A percentile compares a stretch with the other conserved stretches of the same genome.
Evolutionary conservation across 2,113 vertebrate species (phyloP).

Genomic region (Pituophis catenifer): DNA sequence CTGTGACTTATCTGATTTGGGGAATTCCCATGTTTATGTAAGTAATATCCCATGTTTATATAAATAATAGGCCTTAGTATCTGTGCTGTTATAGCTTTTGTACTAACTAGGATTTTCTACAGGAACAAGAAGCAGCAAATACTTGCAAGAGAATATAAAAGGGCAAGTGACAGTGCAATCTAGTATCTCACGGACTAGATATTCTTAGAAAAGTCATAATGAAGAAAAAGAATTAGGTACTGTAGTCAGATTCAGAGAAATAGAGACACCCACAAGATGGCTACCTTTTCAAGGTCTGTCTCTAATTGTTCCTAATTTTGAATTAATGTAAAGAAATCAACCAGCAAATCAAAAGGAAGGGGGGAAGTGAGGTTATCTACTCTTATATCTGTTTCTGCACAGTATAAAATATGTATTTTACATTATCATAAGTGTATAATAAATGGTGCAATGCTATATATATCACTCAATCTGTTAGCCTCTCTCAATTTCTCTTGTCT

Average conservation of each 20-base stretch:
- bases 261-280: slow-evolving; percentile 62
- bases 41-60: slow-evolving; percentile 39
- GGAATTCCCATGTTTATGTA: slow-evolving; percentile 36
- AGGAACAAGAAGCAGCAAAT: slow-evolving; percentile 35
- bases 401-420: not conserved
- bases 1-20: slow-evolving; percentile 20
- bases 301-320: slow-evolving; percentile 47
- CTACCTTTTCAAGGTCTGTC: slow-evolving; percentile 58
- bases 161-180: not conserved
- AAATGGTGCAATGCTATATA: slow-evolving; percentile 15
- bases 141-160: slow-evolving; percentile 31
- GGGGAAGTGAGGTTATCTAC: not conserved
- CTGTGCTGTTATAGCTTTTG: slow-evolving; percentile 24
- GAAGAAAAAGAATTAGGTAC: not conserved
- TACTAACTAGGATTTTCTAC: slow-evolving; percentile 42
- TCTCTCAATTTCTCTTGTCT: slow-evolving; percentile 5
- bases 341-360: slow-evolving; percentile 35
- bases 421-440: not conserved
- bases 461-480: not conserved
- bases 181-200: slow-evolving; percentile 18
- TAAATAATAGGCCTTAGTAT: slow-evolving; percentile 44
- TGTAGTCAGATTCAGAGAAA: slow-evolving; percentile 10
- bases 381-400: not conserved
- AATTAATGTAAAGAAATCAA: slow-evolving; percentile 55
- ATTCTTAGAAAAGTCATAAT: slow-evolving; percentile 36